Evolutionary conservation across 2,113 vertebrate species (phyloP).

Genomic region (Monopterus albus): DNA sequence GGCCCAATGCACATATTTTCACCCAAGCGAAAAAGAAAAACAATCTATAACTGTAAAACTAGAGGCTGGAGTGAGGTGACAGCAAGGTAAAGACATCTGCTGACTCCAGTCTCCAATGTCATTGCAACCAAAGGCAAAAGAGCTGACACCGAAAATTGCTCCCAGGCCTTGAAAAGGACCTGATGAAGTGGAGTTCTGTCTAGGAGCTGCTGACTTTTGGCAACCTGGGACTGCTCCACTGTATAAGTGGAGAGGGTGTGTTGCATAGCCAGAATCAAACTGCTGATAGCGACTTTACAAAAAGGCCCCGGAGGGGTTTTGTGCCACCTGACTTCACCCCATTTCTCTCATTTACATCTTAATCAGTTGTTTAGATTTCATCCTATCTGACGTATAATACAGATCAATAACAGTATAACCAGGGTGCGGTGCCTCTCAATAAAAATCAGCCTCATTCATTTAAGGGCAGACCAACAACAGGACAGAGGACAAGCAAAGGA

Average conservation of each 20-base stretch:
- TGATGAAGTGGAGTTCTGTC: constrained; percentile 60
- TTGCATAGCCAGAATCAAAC: constrained; percentile 63
- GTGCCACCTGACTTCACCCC: constrained; percentile 21
- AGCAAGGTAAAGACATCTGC: constrained; percentile 66
- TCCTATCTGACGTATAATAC: not conserved
- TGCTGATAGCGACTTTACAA: constrained; percentile 63
- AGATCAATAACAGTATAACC: constrained; percentile 45
- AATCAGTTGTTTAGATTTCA: constrained; percentile 36
- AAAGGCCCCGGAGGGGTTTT: constrained; percentile 27
- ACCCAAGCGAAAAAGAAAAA: not conserved
- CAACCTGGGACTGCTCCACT: constrained; percentile 50
- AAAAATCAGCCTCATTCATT: constrained; percentile 2
- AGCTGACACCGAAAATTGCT: constrained; percentile 79
- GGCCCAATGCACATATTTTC: not conserved
- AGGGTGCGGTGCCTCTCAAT: constrained; percentile 3
- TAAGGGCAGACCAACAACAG: constrained; percentile 13
- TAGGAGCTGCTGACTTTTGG: constrained; percentile 72
- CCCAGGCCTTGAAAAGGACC: constrained; percentile 49
- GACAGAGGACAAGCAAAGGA: not conserved
- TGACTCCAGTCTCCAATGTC: constrained; percentile 69
- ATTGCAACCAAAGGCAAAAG: constrained; percentile 46
- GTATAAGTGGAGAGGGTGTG: constrained; percentile 66
- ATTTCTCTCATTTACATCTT: constrained; percentile 50
- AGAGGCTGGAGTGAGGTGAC: constrained; percentile 44
- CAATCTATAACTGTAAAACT: constrained; percentile 49